phyloP scores from a whole-genome alignment of 2,888 invertebrate genomes.

The Chironomus tentans region DNA sequence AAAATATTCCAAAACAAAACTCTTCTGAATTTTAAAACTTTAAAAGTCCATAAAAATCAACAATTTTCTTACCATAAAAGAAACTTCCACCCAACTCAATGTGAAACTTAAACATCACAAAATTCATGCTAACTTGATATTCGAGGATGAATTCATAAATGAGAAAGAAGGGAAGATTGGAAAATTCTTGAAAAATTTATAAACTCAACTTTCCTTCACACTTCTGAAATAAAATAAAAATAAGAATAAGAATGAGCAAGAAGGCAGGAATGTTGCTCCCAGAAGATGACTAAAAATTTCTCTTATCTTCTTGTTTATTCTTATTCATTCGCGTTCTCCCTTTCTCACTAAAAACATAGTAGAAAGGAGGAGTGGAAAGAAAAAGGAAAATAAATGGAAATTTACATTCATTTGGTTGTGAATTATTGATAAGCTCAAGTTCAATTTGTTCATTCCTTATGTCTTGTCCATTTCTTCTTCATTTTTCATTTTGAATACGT shows the following conservation, averaged over 20 bases:
- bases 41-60: too few relatives aligned
- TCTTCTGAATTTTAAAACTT: too few relatives aligned
- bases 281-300: background rate
- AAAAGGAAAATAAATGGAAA: background rate
- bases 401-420: constrained; percentile 11
- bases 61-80: too few relatives aligned
- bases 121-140: too few relatives aligned
- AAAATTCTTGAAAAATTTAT: background rate
- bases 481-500: background rate
- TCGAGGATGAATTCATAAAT: background rate
- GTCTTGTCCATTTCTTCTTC: background rate
- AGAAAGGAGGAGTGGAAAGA: background rate
- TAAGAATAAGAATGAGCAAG: background rate
- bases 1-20: too few relatives aligned
- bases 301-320: background rate
- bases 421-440: constrained; percentile 23
- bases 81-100: too few relatives aligned
- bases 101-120: too few relatives aligned
- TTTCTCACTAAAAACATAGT: background rate
- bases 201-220: background rate
- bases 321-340: background rate
- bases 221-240: background rate
- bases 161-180: background rate
- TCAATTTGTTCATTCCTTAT: constrained; percentile 14
- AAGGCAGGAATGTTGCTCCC: background rate